Conservation (phyloP, 2,113 vertebrate species). For the Sorex araneus region DNA sequence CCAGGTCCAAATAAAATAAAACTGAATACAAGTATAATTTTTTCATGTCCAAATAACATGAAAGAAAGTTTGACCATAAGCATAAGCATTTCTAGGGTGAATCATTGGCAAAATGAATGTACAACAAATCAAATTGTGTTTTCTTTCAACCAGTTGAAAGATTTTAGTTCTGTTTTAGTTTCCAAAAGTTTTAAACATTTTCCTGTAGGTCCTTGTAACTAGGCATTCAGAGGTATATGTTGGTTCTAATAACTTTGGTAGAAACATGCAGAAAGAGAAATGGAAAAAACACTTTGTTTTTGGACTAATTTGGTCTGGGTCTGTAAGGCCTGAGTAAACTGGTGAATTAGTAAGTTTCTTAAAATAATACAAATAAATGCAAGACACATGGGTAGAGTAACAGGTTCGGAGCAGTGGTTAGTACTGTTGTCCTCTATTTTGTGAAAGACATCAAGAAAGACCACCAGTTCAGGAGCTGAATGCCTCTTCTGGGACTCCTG, state of each 20-base stretch:
- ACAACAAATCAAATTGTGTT: constrained; percentile 18
- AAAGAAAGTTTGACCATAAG: background rate
- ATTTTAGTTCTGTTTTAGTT: constrained; percentile 76
- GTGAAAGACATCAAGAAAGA: constrained; percentile 73
- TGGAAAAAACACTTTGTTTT: constrained; percentile 22
- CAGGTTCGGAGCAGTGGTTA: constrained; percentile 40
- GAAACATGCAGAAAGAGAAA: constrained; percentile 63
- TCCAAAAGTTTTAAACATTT: constrained; percentile 64
- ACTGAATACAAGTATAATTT: no score
- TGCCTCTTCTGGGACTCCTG: constrained; percentile 53
- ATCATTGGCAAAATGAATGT: constrained; percentile 63
- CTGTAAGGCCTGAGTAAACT: constrained; percentile 67
- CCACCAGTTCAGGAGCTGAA: constrained; percentile 29
- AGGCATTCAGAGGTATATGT: constrained; percentile 84
- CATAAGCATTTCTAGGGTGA: background rate
- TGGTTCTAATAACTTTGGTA: constrained; percentile 83
- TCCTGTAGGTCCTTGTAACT: constrained; percentile 71
- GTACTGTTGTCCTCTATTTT: constrained; percentile 63
- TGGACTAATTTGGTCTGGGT: constrained; percentile 71
- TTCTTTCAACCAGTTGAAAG: constrained; percentile 72
- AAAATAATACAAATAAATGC: background rate
- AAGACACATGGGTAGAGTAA: constrained; percentile 9
- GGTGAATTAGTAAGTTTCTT: constrained; percentile 64
- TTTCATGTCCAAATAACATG: background rate
- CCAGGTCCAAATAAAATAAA: no score